These are phyloP conservation scores for Anoplius nigerrimus DNA, from an alignment of 2,888 invertebrate species.

Conservation along the genomic window DNA sequence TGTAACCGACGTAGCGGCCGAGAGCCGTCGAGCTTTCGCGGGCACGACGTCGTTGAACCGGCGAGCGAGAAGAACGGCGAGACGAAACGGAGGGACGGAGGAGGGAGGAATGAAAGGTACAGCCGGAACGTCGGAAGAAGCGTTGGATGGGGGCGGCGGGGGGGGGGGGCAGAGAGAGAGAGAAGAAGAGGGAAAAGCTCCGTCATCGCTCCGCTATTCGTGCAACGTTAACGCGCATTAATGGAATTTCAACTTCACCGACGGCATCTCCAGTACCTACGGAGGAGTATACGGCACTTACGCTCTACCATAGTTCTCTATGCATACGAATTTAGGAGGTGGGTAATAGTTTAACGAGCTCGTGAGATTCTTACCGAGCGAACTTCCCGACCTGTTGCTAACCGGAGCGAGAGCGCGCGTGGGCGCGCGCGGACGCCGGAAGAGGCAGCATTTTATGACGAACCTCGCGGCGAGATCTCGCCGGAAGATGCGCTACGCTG, in stretches of 20 bases:
- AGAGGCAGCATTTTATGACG: no score
- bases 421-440: no score
- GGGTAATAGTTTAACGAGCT: slow-evolving; percentile 67
- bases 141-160: neutral
- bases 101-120: neutral
- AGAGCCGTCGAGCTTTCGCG: slow-evolving; percentile 40
- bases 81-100: slow-evolving; percentile 19
- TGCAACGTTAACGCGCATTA: slow-evolving; percentile 47
- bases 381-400: no score
- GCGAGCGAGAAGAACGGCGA: slow-evolving; percentile 15
- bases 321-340: slow-evolving; percentile 62
- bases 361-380: slow-evolving; percentile 44
- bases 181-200: neutral
- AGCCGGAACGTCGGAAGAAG: neutral
- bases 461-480: no score
- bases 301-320: slow-evolving; percentile 29
- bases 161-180: neutral
- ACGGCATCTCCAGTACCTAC: slow-evolving; percentile 42
- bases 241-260: slow-evolving; percentile 59
- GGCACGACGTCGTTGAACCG: slow-evolving; percentile 29
- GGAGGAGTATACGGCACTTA: slow-evolving; percentile 39
- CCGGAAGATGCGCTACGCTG: no score
- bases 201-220: slow-evolving; percentile 18
- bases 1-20: slow-evolving; percentile 23
- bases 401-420: no score